These are phyloP conservation scores for Pinna nobilis DNA, from an alignment of 1,140 invertebrate species.

Conservation along the genomic window DNA sequence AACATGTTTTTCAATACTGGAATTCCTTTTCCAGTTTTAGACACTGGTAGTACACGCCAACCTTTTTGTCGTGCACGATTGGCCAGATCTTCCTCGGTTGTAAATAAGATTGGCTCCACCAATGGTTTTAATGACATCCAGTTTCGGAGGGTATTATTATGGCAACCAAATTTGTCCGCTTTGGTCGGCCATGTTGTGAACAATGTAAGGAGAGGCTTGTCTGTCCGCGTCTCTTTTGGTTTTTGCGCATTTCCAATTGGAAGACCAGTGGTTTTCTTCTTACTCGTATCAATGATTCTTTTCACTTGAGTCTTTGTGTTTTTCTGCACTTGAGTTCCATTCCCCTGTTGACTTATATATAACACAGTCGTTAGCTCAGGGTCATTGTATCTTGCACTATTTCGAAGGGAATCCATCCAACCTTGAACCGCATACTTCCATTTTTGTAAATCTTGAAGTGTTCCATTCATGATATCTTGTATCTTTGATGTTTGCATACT, in stretches of 20 bases:
- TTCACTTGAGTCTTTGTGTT: neutral
- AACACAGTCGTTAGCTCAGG: neutral
- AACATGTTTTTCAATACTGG: slow-evolving; percentile 48
- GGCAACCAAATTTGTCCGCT: slow-evolving; percentile 31
- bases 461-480: slow-evolving; percentile 24
- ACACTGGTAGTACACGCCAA: slow-evolving; percentile 37
- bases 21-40: slow-evolving; percentile 20
- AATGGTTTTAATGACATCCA: slow-evolving; percentile 40
- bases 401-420: slow-evolving; percentile 14
- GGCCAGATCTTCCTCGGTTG: slow-evolving; percentile 23
- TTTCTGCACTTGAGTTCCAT: neutral
- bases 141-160: slow-evolving; percentile 45
- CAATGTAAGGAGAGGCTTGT: slow-evolving; percentile 15
- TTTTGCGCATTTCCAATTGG: neutral
- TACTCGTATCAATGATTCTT: neutral
- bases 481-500: slow-evolving; percentile 16
- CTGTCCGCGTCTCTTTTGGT: neutral
- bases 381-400: neutral
- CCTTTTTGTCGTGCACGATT: slow-evolving; percentile 2
- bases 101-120: slow-evolving; percentile 41
- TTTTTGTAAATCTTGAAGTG: slow-evolving; percentile 16
- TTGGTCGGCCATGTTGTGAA: slow-evolving; percentile 41
- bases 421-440: slow-evolving; percentile 24
- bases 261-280: neutral
- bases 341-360: too few relatives aligned